Percentiles rank a stretch among this genome's conserved stretches.
Evolutionary conservation across 2,888 invertebrate genomes (phyloP).

Genomic region (Corythucha ciliata): DNA sequence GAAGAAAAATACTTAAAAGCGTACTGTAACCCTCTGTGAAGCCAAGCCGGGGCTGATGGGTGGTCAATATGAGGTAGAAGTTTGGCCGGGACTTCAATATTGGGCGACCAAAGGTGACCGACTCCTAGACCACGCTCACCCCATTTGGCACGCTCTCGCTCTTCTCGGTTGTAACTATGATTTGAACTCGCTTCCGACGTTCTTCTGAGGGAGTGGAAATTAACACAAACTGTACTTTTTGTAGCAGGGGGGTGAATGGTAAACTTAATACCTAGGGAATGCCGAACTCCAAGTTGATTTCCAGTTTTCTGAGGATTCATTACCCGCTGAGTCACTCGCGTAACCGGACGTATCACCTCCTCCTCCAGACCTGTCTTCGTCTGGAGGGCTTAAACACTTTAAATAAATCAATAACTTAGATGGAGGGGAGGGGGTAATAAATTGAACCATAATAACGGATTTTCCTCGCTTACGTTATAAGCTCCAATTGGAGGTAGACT

Average conservation of each 20-base stretch:
- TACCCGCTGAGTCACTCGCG: constrained; percentile 59
- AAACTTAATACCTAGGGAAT: neutral
- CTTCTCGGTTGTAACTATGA: constrained; percentile 29
- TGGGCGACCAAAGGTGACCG: constrained; percentile 58
- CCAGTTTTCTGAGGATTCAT: neutral
- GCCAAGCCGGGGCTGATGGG: constrained; percentile 47
- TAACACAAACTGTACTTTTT: too few relatives aligned
- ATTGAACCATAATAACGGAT: neutral
- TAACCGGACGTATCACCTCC: constrained; percentile 66
- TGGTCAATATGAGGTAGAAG: constrained; percentile 45
- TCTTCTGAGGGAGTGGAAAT: too few relatives aligned
- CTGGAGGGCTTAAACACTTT: constrained; percentile 13
- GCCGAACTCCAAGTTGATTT: neutral
- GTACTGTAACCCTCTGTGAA: constrained; percentile 48
- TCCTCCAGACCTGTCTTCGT: constrained; percentile 26
- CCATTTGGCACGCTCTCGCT: constrained; percentile 71
- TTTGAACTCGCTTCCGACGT: constrained; percentile 25
- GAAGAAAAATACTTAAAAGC: constrained; percentile 6
- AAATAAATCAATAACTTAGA: too few relatives aligned
- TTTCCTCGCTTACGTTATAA: neutral
- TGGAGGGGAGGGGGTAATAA: too few relatives aligned
- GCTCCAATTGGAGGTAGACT: constrained; percentile 57
- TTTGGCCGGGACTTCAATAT: constrained; percentile 44
- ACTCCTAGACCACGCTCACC: constrained; percentile 60
- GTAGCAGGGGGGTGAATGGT: neutral